Percentiles rank a stretch among this genome's conserved stretches.
phyloP scores from a whole-genome alignment of 2,888 invertebrate genomes.

The Apodemia mormo region DNA sequence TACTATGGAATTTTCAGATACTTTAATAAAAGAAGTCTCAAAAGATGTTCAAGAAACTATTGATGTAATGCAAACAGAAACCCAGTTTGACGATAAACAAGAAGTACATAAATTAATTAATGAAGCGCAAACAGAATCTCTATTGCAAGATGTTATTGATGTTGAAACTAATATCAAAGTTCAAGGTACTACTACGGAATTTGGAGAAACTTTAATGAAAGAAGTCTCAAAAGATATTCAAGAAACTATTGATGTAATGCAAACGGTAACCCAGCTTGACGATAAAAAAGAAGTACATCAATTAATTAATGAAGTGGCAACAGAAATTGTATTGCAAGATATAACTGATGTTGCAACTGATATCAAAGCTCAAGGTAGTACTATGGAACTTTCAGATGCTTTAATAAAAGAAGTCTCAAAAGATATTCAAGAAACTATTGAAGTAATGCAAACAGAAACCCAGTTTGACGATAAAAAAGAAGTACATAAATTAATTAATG shows the following conservation, averaged over 20 bases:
- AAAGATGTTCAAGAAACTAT: not conserved
- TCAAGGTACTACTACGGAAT: not conserved
- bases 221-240: not conserved
- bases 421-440: not conserved
- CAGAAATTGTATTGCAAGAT: not conserved
- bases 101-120: constrained; percentile 31
- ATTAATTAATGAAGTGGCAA: not conserved
- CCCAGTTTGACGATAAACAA: too few species aligned
- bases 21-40: not conserved
- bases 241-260: not conserved
- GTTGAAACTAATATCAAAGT: not conserved
- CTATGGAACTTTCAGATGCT: not conserved
- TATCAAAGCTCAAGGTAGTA: not conserved
- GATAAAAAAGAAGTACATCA: constrained; percentile 21
- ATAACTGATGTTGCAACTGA: not conserved
- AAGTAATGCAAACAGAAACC: too few species aligned
- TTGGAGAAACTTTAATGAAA: not conserved
- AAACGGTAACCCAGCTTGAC: too few species aligned
- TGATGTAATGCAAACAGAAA: too few species aligned
- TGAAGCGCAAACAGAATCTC: not conserved
- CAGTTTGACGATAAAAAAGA: too few species aligned
- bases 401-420: not conserved
- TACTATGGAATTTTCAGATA: not conserved
- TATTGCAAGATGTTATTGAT: not conserved
- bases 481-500: constrained; percentile 21